Evolutionary conservation across 2,797 vertebrate genomes (phyloP), one percentile per base, ranked within the genome.

Genomic region (Enoplosus armatus): DNA sequence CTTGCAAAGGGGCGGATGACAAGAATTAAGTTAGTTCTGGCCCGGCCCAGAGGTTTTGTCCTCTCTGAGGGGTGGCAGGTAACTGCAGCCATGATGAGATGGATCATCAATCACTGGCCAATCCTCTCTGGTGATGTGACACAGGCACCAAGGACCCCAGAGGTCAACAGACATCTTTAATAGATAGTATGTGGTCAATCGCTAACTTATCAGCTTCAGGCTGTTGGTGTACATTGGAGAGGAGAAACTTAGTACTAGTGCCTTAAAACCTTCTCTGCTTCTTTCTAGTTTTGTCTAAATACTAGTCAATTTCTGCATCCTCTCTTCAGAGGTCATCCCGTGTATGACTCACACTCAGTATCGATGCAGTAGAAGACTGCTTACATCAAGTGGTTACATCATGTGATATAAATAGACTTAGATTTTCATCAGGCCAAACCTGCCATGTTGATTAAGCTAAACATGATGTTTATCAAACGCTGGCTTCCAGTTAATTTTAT

Each of bases 1-100:
- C 96, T 97, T 96, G 95, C 94, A 96, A 96, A 95, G 95, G 94
- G 95, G 95, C 95, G 89, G 90, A 93, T 87, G 93, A 93, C 94
- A 96, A 96, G 96, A 97, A 97, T 95, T 95, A 95, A 93, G 93
- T 96, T 97, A 96, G 96, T 96, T 97, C 95, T 97, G 96, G 93
- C 92, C 90, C 85, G 59, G 87, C 92, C 94, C 92, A 94, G 59
- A 89, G 82, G 92, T 95, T 96, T 96, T 96, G 95, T 95, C 85
- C 88, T 84, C 85, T 85, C 83, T 89, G 82, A 91, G 92, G 86
- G 92, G 72, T 92, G 95, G 96, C 94, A 91, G 92, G 94, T 96
- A 95, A 94, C 90, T 87, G 80, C 90, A 91, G 80, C 82, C 59
- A 77, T 86, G 89, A 94, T 92, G 91, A 94, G 94, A 89, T 89